A percentile compares a stretch with the other conserved stretches of the same genome.
Conservation (phyloP, 1,140 invertebrate species). For the Chrysomallon squamiferum region DNA sequence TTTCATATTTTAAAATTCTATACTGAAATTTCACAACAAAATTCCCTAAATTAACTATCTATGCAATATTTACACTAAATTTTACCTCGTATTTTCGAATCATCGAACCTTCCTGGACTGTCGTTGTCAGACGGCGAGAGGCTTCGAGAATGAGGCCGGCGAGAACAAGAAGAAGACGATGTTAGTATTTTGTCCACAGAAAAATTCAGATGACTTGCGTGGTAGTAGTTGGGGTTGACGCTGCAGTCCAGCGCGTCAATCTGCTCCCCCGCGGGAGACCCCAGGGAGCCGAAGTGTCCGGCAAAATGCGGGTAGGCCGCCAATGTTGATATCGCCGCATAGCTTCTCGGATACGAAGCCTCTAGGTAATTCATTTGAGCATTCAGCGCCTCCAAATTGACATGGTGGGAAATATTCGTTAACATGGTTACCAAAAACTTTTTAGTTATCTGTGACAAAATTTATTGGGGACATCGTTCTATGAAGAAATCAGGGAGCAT, state of each 20-base stretch:
- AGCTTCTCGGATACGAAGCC: neutral
- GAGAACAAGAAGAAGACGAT: neutral
- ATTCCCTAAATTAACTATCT: too few species aligned
- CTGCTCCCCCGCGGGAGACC: neutral
- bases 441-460: neutral
- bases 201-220: neutral
- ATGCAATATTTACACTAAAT: too few species aligned
- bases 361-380: neutral
- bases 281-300: neutral
- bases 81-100: neutral
- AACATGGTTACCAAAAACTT: neutral
- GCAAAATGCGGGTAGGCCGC: neutral
- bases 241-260: constrained; percentile 2
- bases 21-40: too few species aligned
- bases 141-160: neutral
- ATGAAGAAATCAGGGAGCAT: neutral
- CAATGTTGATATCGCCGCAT: neutral
- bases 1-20: too few species aligned
- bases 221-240: neutral
- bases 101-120: neutral
- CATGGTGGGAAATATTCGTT: neutral
- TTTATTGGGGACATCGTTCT: neutral
- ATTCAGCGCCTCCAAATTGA: neutral
- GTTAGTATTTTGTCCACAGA: constrained; percentile 4
- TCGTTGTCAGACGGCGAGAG: neutral